These are phyloP conservation scores for Gopherus evgoodei DNA, from an alignment of 2,113 vertebrate genomes.

Conservation along the genomic window DNA sequence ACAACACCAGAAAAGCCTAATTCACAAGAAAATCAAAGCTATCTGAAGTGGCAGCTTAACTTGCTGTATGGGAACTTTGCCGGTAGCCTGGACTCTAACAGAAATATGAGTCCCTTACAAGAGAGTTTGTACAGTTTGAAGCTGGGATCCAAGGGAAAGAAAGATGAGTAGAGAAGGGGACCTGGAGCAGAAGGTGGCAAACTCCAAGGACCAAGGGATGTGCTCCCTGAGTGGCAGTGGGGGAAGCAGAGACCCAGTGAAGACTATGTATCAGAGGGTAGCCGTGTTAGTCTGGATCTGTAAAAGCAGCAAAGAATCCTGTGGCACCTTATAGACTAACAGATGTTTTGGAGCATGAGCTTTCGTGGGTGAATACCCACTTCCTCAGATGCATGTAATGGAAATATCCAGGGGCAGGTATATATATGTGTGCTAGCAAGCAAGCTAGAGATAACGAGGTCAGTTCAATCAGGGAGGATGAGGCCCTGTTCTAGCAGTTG, in stretches of 20 bases:
- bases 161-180: not conserved
- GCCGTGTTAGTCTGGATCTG: no score
- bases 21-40: not conserved
- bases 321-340: no score
- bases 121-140: not conserved
- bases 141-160: not conserved
- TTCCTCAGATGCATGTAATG: no score
- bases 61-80: not conserved
- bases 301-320: no score
- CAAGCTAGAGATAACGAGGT: no score
- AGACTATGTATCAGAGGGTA: no score
- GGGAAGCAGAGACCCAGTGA: not conserved
- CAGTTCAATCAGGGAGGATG: no score
- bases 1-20: not conserved
- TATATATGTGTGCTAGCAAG: no score
- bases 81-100: not conserved
- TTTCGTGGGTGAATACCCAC: no score
- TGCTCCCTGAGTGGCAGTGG: not conserved
- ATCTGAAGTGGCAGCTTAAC: not conserved
- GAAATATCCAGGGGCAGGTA: no score
- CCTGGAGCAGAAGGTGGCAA: not conserved
- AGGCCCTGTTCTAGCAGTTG: no score
- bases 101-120: not conserved
- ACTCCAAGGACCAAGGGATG: not conserved
- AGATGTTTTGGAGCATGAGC: no score